Base-by-base conservation (phyloP, 2,113 vertebrate species). In the Psammodynastes pulverulentus region DNA sequence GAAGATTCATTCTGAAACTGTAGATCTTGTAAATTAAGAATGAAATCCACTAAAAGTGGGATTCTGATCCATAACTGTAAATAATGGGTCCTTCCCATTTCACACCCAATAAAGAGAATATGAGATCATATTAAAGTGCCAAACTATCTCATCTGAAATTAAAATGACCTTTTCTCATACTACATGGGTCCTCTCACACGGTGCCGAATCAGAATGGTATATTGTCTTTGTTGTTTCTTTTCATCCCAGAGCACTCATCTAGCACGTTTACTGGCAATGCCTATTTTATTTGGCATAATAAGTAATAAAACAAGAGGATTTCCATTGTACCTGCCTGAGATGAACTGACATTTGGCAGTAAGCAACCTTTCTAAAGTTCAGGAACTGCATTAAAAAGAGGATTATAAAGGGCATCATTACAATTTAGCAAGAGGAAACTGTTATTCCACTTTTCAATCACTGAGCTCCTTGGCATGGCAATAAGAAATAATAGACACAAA, bases 321-420 rank as follows among this genome's bases (percentile, higher is more conserved):
- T 97, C 90, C 92, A 94, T 90, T 95, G 72, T 62, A 93, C 8
- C 91, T 89, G 93, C 94, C 96, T 95, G 87, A 90, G 95, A 93
- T 89, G 90, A 95, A 96, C 92, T 96, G 95, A 96, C 95, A 97
- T 96, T 97, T 97, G 96, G 91, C 96, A 97, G 91, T 3, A 34
- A 97, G 94, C 92, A 97, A 96, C 94, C 94, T 97, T 98, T 97
- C 93, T 96, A 97, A 97, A 97, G 96, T 97, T 97, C 97, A 97
- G 94, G 48, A 93, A 97, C 94, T 96, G 93, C 93, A 96, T 97
- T 97, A 95, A 95, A 97, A 96, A 94, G 94, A 96, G 94, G 93
- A 96, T 96, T 97, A 97, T 96, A 97, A 98, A 97, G 95, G 95
- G 92, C 94, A 96, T 97, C 91, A 96, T 96, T 97, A 97, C 96